Evolutionary conservation across 2,113 vertebrate species (phyloP), one percentile per base, ranked within the genome.

Genomic region (Apodemus sylvaticus): DNA sequence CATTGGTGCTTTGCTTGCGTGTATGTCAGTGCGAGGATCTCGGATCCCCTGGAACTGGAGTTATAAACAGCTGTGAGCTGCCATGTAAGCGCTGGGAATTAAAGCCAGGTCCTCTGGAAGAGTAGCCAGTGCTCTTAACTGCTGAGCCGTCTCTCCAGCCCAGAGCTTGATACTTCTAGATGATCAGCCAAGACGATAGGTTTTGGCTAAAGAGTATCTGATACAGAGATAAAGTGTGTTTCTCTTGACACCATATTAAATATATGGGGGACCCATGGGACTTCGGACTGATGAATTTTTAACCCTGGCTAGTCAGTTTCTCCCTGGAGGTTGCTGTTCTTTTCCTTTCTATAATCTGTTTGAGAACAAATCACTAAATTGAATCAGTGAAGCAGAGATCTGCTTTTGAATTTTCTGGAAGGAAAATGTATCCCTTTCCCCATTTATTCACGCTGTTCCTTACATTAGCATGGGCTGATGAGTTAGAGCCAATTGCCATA

Each of bases 381-480:
- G 58, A 90, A n/a, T 74, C 85, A 89, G 55, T 24, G 92, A 14
- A 20, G 45, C 94, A 29, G 78, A 81, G 83, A 81, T 87, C 51
- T 70, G 45, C 66, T 70, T 76, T 89, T 76, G 73, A 12, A 64
- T 86, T 94, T 92, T 89, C 39, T 92, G 24, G 45, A 64, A 70
- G 66, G 73, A 83, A 93, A 45, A 93, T 86, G 48, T 81, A 24
- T 96, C 53, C 53, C 66, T 68, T 68, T 87, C 86, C 16, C 91
- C 34, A n/a, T 42, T 29, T n/a, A 55, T 92, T 87, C 4, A 76
- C 82, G 34, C 12, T 34, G 13, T 14, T 68, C 34, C 31, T 68
- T 68, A 68, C 70, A 6, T 89, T 42, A 85, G 20, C n/a, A 73
- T 89, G 83, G 36, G 85, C 39, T 60, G 5, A 8, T 73, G 70